phyloP scores from a whole-genome alignment of 2,797 vertebrate genomes.

The Cheirogaleus major region DNA sequence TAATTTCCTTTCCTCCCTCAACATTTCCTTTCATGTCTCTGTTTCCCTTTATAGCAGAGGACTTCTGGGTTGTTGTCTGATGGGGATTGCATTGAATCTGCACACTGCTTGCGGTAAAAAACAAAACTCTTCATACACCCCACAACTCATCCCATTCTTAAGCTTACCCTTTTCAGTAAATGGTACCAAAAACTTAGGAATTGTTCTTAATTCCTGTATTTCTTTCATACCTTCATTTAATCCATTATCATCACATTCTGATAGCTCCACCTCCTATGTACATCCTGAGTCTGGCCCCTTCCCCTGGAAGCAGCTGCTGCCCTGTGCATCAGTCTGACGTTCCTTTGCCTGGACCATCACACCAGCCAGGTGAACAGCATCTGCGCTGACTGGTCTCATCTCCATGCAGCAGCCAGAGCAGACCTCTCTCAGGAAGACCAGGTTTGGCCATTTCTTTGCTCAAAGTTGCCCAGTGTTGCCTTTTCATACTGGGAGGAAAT shows the following conservation, averaged over 20 bases:
- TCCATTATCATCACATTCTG: neutral
- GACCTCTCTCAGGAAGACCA: neutral
- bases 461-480: neutral
- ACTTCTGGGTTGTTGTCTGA: neutral
- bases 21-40: neutral
- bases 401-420: neutral
- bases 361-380: neutral
- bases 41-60: neutral
- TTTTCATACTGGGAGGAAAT: neutral
- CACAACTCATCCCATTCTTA: neutral
- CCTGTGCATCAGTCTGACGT: neutral
- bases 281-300: neutral
- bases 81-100: neutral
- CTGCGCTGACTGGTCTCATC: neutral
- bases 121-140: neutral
- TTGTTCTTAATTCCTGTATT: neutral
- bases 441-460: neutral
- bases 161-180: neutral
- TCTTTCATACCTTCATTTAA: neutral
- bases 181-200: neutral
- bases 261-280: neutral
- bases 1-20: neutral
- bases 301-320: neutral
- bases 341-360: neutral
- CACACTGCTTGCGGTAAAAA: neutral